A percentile compares a stretch with the other conserved stretches of the same genome.
Conservation (phyloP, 2,113 vertebrate genomes). For the Stegastes partitus region DNA sequence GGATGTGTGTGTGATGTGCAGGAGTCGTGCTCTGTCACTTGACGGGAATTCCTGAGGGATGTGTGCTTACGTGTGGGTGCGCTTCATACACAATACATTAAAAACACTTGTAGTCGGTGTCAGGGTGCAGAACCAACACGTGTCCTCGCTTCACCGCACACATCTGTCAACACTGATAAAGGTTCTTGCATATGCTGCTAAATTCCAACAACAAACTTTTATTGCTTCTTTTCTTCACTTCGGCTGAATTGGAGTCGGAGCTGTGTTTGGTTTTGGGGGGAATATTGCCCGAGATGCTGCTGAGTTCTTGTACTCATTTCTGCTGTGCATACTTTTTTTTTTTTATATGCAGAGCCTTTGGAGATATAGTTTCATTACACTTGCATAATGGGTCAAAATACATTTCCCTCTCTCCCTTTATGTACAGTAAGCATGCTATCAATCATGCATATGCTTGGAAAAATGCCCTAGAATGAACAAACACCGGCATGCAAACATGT, state of each 20-base stretch:
- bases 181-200: conserved; percentile 5
- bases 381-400: conserved; percentile 63
- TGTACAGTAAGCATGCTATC: conserved; percentile 51
- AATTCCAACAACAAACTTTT: conserved; percentile 28
- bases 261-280: conserved; percentile 8
- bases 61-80: background rate
- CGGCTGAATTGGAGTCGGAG: conserved; percentile 7
- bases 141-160: background rate
- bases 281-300: conserved; percentile 46
- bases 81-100: background rate
- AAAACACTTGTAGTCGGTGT: background rate
- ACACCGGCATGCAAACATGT: conserved; percentile 4
- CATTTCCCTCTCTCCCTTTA: conserved; percentile 26
- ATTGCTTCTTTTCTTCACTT: conserved; percentile 10
- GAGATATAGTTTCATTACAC: conserved; percentile 65
- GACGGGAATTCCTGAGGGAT: background rate
- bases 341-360: conserved; percentile 44
- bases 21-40: conserved; percentile 6
- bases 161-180: background rate
- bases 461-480: conserved; percentile 5
- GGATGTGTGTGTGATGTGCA: background rate
- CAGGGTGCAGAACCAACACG: background rate
- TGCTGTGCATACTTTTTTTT: conserved; percentile 51
- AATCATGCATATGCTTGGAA: conserved; percentile 45
- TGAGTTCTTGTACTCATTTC: conserved; percentile 56